Evolutionary conservation across 2,113 vertebrate genomes (phyloP).

Genomic region (Eulemur macaco): DNA sequence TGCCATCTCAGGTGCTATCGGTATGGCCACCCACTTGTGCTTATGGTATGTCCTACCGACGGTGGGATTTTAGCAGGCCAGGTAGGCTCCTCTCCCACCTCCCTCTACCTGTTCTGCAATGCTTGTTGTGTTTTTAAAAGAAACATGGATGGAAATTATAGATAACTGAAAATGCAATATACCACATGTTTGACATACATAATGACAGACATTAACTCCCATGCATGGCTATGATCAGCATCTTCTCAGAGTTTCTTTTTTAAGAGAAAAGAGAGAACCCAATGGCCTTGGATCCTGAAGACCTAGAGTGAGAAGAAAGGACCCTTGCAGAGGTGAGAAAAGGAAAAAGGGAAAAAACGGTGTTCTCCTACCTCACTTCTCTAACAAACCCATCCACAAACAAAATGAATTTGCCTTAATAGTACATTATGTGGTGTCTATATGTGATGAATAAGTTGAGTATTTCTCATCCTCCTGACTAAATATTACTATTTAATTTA

Average conservation of each 20-base stretch:
- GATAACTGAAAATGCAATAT: not conserved
- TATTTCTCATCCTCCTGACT: not conserved
- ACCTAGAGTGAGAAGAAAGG: not conserved
- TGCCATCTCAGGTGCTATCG: not conserved
- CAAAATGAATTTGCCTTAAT: not conserved
- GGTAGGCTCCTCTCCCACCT: not conserved
- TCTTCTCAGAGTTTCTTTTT: not conserved
- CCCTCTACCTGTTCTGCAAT: not conserved
- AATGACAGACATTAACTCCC: not conserved
- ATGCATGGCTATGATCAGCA: too few species aligned
- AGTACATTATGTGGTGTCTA: not conserved
- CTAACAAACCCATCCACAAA: accelerated
- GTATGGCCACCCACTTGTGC: not conserved
- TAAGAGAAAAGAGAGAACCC: not conserved
- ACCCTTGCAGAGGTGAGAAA: not conserved
- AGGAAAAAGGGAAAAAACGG: not conserved
- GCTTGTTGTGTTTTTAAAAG: not conserved
- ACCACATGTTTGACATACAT: not conserved
- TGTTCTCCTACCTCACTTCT: not conserved
- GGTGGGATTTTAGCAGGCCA: not conserved
- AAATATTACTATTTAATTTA: not conserved
- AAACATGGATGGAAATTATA: not conserved
- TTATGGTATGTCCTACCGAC: not conserved
- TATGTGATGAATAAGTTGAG: not conserved
- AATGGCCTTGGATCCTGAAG: not conserved